phyloP scores from a whole-genome alignment of 23 tunicate genomes.

The Trididemnum miniatum region DNA sequence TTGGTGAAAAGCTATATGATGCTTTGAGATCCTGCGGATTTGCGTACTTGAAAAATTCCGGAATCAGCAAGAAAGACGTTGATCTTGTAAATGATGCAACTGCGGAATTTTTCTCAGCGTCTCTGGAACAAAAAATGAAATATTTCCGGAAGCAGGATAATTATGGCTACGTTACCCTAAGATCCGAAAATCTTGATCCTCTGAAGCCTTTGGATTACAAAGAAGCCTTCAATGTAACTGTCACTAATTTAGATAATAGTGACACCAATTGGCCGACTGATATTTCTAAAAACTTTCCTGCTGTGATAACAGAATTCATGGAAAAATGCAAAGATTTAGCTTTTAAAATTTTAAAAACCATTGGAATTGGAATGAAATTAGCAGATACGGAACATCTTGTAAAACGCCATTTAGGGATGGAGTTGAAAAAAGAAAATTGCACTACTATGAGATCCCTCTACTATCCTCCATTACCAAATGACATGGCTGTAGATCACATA shows the following conservation, averaged over 20 bases:
- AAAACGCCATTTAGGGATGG: slow-evolving; percentile 38
- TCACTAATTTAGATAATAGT: neutral
- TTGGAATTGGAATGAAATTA: slow-evolving; percentile 59
- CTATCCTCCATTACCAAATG: slow-evolving; percentile 57
- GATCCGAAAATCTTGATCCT: slow-evolving; percentile 34
- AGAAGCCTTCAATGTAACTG: slow-evolving; percentile 45
- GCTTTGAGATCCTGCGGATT: slow-evolving; percentile 30
- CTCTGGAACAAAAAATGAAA: slow-evolving; percentile 23
- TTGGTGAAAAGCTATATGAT: neutral
- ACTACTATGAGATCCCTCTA: slow-evolving; percentile 52
- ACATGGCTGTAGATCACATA: slow-evolving; percentile 21
- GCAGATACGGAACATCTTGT: slow-evolving; percentile 41
- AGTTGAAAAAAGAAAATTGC: slow-evolving; percentile 30
- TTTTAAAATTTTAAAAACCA: slow-evolving; percentile 22
- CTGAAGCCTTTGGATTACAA: slow-evolving; percentile 46
- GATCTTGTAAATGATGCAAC: slow-evolving; percentile 22
- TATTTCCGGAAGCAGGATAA: too few relatives aligned
- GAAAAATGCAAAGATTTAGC: slow-evolving; percentile 40
- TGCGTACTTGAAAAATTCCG: slow-evolving; percentile 35
- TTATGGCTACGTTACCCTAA: slow-evolving; percentile 30
- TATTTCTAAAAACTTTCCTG: slow-evolving; percentile 28
- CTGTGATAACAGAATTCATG: slow-evolving; percentile 12
- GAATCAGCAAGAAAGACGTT: slow-evolving; percentile 1
- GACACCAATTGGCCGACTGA: slow-evolving; percentile 46
- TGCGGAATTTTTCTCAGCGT: slow-evolving; percentile 12